Evolutionary conservation across 30 jellyfish, hydroid and myxozoan genomes (phyloP), one percentile per base, ranked within the genome.

Genomic region (Rhopilema esculentum): DNA sequence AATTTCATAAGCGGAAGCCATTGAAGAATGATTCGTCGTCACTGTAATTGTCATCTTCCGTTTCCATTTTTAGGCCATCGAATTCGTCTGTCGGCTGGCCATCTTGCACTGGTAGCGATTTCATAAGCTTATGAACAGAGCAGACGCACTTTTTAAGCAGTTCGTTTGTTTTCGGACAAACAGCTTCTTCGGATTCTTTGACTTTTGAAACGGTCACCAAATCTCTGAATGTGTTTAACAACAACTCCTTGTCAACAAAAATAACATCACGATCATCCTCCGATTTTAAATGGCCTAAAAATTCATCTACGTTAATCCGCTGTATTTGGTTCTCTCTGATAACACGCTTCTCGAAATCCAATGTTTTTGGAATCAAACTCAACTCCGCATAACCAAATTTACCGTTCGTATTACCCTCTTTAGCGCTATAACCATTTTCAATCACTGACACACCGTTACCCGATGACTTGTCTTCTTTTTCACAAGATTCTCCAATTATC

Each of bases 21-120:
- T 68, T 70, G 69, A 87, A 77, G 28, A 66, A 87, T 22, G 95
- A 87, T 77, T 87, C 95, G 57, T 87, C 95, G 49, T 77, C 95
- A 51, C 95, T 87, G 32, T 50, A 27, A 19, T 69, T 80, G 62
- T 77, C 81, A 65, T 77, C 80, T 27, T 76, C 88, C 0, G 83
- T 72, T 16, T 75, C 85, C 84, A 75, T 62, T 50, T 26, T 57
- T 24, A 64, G 79, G 27, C 94, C 94, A 85, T 85, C 94, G 27
- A 85, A 87, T n/a, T 73, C 84, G 28, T 85, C 94, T 15, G 31
- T 21, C 24, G 66, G 26, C 32, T 26, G 64, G 25, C 57, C 70
- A 2, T 53, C 79, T 27, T 70, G 80, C 40, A 65, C 76, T 15
- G 94, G 32, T 17, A 57, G 51, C 53, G 72, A 50, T 19, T 75